A percentile compares a stretch with the other conserved stretches of the same genome.
Evolutionary conservation across 2,797 vertebrate genomes (phyloP).

Genomic region (Acropternis orthonyx): DNA sequence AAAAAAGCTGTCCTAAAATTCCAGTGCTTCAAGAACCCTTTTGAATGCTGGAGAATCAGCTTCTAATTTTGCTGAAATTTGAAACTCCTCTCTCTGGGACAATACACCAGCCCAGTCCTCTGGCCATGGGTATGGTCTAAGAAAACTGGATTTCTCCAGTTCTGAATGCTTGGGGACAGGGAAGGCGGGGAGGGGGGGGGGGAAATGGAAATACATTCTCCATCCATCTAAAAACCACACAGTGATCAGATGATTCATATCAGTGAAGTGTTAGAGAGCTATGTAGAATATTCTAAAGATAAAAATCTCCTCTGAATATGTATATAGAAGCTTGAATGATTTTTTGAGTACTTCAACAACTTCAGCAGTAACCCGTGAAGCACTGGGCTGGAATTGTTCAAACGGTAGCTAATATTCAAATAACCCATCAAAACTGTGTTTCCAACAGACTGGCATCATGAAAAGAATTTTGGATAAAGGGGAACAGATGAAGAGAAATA

Average conservation of each 20-base stretch:
- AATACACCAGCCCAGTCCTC: not conserved
- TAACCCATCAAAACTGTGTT: conserved; percentile 29
- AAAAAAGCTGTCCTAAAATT: conserved; percentile 4
- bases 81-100: not conserved
- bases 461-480: conserved; percentile 66
- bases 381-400: not conserved
- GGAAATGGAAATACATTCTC: not conserved
- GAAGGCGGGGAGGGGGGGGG: not conserved
- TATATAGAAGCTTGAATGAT: conserved; percentile 2
- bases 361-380: conserved; percentile 47
- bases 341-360: conserved; percentile 4
- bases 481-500: conserved; percentile 62
- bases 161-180: not conserved
- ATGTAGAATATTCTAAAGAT: conserved; percentile 27
- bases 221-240: not conserved
- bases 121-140: not conserved
- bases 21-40: not conserved
- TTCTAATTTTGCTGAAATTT: not conserved
- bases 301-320: conserved; percentile 30
- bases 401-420: conserved; percentile 53
- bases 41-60: not conserved
- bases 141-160: not conserved
- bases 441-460: conserved; percentile 45
- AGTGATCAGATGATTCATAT: not conserved
- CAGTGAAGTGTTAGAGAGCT: not conserved